Percentiles rank a stretch among this genome's conserved stretches.
These are phyloP conservation scores for Dolichotis patagonum DNA, from an alignment of 2,113 vertebrate species.

Conservation along the genomic window DNA sequence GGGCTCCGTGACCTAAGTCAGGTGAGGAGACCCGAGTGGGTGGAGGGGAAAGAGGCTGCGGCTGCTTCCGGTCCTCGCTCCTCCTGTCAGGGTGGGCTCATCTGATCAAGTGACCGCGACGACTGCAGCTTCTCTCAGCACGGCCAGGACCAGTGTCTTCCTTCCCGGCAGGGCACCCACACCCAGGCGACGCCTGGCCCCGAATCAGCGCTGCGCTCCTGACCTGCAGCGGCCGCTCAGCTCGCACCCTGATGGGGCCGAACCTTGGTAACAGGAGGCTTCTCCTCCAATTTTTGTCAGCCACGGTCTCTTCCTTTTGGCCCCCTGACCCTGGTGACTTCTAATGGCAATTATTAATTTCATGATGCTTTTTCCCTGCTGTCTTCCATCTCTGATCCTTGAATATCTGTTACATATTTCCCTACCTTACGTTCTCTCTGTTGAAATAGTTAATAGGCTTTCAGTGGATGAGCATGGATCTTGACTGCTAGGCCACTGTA, in stretches of 20 bases:
- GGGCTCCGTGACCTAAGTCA: neutral
- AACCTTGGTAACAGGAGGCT: neutral
- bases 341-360: neutral
- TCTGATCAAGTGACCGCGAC: neutral
- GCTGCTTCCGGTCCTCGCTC: neutral
- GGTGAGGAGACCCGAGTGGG: neutral
- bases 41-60: neutral
- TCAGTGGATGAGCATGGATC: neutral
- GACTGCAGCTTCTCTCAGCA: neutral
- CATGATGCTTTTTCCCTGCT: neutral
- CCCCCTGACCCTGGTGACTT: neutral
- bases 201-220: neutral
- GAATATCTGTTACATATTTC: neutral
- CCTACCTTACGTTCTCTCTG: neutral
- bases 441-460: neutral
- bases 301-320: neutral
- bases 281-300: neutral
- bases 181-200: neutral
- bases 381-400: neutral
- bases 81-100: neutral
- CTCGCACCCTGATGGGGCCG: neutral
- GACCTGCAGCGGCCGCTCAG: no score
- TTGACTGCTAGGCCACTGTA: neutral
- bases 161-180: no score
- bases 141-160: neutral